These are phyloP conservation scores for Hyposmocoma kahamanoa DNA, from an alignment of 1,140 invertebrate genomes.

Conservation along the genomic window DNA sequence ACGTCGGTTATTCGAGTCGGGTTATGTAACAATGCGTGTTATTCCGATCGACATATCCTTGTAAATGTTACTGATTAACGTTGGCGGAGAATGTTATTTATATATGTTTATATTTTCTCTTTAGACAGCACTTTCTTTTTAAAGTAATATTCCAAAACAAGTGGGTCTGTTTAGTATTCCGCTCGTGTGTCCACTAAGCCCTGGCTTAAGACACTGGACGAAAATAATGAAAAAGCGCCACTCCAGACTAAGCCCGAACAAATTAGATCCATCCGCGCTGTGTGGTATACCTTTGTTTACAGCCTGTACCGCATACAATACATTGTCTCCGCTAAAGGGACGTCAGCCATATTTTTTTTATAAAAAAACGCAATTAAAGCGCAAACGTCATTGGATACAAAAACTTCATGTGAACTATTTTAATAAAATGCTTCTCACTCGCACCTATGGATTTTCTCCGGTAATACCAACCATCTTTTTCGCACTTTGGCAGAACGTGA, in stretches of 20 bases:
- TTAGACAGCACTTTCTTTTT: constrained; percentile 13
- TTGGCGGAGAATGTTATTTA: constrained; percentile 1
- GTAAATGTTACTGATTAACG: constrained; percentile 1
- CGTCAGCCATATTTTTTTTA: too few relatives aligned
- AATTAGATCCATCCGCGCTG: constrained; percentile 34
- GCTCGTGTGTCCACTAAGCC: constrained; percentile 22
- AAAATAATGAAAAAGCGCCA: constrained; percentile 54
- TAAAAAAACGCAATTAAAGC: too few relatives aligned
- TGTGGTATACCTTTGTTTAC: constrained; percentile 1
- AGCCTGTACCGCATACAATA: not conserved
- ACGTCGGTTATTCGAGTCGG: constrained; percentile 14
- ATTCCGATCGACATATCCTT: constrained; percentile 1
- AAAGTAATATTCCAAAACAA: constrained; percentile 1
- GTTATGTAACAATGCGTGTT: constrained; percentile 6
- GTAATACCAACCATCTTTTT: constrained; percentile 18
- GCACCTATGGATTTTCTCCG: not conserved
- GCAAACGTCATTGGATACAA: too few relatives aligned
- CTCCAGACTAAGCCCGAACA: constrained; percentile 34
- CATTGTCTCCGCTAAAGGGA: too few relatives aligned
- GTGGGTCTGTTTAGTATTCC: constrained; percentile 32
- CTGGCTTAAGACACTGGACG: constrained; percentile 43
- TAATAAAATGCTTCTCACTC: not conserved
- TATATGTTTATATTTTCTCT: too few relatives aligned
- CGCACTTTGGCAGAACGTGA: constrained; percentile 25
- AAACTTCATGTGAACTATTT: too few relatives aligned